phyloP scores from a whole-genome alignment of 1,140 invertebrate species.

The Drosophila quadrilineata region DNA sequence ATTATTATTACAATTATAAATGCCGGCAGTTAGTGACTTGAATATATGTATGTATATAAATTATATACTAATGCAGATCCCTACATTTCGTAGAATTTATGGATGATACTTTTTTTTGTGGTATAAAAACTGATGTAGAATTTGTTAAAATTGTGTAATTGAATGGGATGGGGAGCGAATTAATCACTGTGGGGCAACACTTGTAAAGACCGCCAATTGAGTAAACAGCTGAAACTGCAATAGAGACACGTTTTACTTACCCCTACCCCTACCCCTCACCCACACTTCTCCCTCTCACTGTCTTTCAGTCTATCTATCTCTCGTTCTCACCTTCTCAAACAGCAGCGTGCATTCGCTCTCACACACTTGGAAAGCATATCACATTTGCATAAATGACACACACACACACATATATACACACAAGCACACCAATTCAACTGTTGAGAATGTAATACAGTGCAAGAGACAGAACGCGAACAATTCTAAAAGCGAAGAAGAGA shows the following conservation, averaged over 20 bases:
- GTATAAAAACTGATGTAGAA: conserved; percentile 5
- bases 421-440: not conserved
- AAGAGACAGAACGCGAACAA: too few species aligned
- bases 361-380: not conserved
- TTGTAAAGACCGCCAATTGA: conserved; percentile 24
- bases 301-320: too few species aligned
- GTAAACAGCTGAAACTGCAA: conserved; percentile 14
- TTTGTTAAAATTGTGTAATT: conserved; percentile 37
- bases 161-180: conserved; percentile 21
- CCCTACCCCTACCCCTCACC: not conserved
- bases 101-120: too few species aligned
- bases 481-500: not conserved
- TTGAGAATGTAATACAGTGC: too few species aligned
- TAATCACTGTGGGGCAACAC: conserved; percentile 39
- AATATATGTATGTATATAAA: not conserved
- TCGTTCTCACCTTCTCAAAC: not conserved
- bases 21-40: too few species aligned
- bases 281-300: not conserved
- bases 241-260: conserved; percentile 12
- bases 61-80: too few species aligned
- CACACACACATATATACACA: too few species aligned
- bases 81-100: too few species aligned
- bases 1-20: too few species aligned
- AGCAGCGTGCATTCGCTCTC: not conserved
- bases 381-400: conserved; percentile 25